Base-by-base conservation (phyloP, 23 tunicate genomes). In the Ciona savignyi region DNA sequence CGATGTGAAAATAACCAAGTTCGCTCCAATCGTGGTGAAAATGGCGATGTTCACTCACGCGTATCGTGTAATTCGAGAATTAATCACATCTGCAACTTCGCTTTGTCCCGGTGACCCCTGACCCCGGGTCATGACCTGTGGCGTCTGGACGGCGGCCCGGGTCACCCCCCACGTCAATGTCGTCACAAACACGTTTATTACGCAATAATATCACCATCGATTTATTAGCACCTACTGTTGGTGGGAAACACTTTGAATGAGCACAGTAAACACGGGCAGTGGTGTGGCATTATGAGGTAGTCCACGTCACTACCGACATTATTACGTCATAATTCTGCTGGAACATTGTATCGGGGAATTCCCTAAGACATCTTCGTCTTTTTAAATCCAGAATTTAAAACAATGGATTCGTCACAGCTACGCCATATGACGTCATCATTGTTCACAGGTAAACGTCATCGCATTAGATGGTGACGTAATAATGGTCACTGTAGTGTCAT, bases 401-500 rank as follows among this genome's bases (percentile, higher is more conserved):
- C 56, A 42, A 42, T 42, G n/a, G n/a, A n/a, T n/a, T n/a, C n/a
- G 11, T 42, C 56, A 42, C 56, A 42, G 56, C 56, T 6, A 42
- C 56, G 56, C 15, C 56, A 42, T 42, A 42, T 42, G 56, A 42
- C 56, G 56, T 42, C 56, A 42, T 15, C 9, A 42, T 6, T 42
- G 56, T 42, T 42, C 56, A 6, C 15, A 15, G 56, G n/a, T n/a
- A 6, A 15, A 42, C 56, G 56, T 42, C 56, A 42, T 42, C 56
- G 11, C 56, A 42, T 42, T 15, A 6, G 15, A 42, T 42, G 56
- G 56, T 42, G 56, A 42, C 56, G 56, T n/a, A n/a, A n/a, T n/a
- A n/a, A n/a, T n/a, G n/a, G n/a, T 42, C 56, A 89, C 74, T 89
- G 96, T 69, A 89, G 66, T 1, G 81, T 65, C 89, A 89, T 79